Evolutionary conservation across 2,888 invertebrate genomes (phyloP).

Genomic region (Pharmacophagus antenor): DNA sequence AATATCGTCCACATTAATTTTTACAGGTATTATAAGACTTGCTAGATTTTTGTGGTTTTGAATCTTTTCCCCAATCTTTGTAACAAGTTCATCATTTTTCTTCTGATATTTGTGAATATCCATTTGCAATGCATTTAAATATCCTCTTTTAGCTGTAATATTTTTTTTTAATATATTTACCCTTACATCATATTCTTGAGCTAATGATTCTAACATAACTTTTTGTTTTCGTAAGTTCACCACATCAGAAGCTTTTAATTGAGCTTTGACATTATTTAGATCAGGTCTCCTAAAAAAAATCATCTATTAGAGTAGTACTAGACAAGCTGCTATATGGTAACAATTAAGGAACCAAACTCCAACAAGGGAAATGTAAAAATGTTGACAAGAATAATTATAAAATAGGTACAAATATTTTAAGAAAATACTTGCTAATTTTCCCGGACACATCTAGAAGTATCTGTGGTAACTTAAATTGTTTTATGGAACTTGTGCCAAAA

Average conservation of each 20-base stretch:
- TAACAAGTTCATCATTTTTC: slow-evolving; percentile 63
- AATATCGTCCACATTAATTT: slow-evolving; percentile 36
- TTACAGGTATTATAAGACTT: slow-evolving; percentile 32
- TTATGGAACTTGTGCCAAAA: too few relatives aligned
- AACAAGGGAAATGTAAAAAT: too few relatives aligned
- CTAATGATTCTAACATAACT: slow-evolving; percentile 55
- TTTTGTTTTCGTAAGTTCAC: slow-evolving; percentile 66
- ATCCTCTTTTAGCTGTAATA: slow-evolving; percentile 64
- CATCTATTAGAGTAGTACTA: too few relatives aligned
- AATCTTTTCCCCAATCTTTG: slow-evolving; percentile 56
- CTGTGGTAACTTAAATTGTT: too few relatives aligned
- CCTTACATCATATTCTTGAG: slow-evolving; percentile 65
- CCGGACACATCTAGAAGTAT: too few relatives aligned
- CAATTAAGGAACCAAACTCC: too few relatives aligned
- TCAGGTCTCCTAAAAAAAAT: slow-evolving; percentile 63
- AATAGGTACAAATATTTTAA: too few relatives aligned
- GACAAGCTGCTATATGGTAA: too few relatives aligned
- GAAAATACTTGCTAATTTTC: too few relatives aligned
- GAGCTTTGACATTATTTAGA: slow-evolving; percentile 61
- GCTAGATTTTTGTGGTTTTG: slow-evolving; percentile 53
- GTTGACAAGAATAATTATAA: too few relatives aligned
- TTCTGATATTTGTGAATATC: slow-evolving; percentile 71
- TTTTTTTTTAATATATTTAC: slow-evolving; percentile 61
- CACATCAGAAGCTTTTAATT: slow-evolving; percentile 62
- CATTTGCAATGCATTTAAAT: slow-evolving; percentile 65